Conservation (phyloP, 2,113 vertebrate species). For the Notechis scutatus region DNA sequence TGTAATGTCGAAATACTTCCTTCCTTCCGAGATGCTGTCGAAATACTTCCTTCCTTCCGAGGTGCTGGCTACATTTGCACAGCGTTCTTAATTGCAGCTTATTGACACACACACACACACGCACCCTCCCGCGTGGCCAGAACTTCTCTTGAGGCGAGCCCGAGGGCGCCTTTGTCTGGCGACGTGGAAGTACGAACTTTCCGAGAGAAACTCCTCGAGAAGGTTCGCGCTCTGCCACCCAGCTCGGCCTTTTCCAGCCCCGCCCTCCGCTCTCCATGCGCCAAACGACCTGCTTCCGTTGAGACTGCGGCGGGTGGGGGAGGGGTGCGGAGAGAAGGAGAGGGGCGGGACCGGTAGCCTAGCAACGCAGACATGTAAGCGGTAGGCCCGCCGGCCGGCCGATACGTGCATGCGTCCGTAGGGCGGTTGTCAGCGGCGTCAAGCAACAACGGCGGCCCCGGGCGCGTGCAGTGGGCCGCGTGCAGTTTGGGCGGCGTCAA, state of each 20-base stretch:
- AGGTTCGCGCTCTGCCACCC: not conserved
- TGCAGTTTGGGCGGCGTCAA: not conserved
- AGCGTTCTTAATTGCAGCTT: not conserved
- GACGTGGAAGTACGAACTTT: not conserved
- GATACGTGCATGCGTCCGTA: not conserved
- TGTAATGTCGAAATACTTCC: not conserved
- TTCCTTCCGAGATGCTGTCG: too few relatives aligned
- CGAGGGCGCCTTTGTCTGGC: not conserved
- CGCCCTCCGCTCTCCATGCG: not conserved
- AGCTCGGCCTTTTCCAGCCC: not conserved
- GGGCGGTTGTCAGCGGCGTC: not conserved
- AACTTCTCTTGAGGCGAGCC: not conserved
- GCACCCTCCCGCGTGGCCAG: not conserved
- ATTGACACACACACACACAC: not conserved
- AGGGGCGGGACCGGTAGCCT: not conserved
- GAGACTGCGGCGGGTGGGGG: not conserved
- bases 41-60: not conserved
- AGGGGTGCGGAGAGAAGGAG: too few relatives aligned
- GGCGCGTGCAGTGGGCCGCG: not conserved
- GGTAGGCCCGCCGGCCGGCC: not conserved
- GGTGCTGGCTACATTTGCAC: not conserved
- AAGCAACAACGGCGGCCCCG: not conserved
- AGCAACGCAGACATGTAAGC: not conserved
- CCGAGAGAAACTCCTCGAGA: not conserved
- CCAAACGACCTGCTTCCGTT: not conserved